Percentiles rank a stretch among this genome's conserved stretches.
Conservation (phyloP, 1,140 invertebrate species). For the Cydia splendana region DNA sequence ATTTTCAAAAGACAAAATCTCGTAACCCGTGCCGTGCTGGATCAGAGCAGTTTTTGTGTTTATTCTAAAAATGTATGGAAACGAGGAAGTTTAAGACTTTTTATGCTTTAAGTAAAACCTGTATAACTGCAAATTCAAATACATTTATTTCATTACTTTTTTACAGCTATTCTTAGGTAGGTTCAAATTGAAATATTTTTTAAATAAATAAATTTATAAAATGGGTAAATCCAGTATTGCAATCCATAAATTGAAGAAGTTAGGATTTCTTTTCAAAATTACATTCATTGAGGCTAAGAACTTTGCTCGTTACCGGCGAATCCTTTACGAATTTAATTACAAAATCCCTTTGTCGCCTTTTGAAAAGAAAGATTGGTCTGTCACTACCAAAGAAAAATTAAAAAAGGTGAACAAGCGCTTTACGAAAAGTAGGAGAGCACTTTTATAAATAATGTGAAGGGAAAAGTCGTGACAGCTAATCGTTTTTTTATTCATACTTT, state of each 20-base stretch:
- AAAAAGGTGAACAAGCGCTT: conserved; percentile 31
- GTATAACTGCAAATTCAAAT: too few relatives aligned
- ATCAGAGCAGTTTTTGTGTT: background rate
- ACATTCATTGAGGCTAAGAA: conserved; percentile 74
- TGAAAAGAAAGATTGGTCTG: conserved; percentile 69
- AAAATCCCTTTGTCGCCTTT: conserved; percentile 68
- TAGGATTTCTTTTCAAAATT: conserved; percentile 47
- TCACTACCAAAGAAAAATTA: conserved; percentile 53
- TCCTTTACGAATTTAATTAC: conserved; percentile 71
- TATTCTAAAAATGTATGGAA: background rate
- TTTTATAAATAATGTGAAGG: conserved; percentile 24
- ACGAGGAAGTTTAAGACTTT: too few relatives aligned
- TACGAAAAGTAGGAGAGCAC: background rate
- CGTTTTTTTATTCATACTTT: background rate
- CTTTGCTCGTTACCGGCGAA: conserved; percentile 74
- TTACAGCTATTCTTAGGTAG: too few relatives aligned
- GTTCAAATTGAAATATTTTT: too few relatives aligned
- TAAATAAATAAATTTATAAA: background rate
- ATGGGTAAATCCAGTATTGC: background rate
- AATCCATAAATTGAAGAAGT: conserved; percentile 19
- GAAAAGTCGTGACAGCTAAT: background rate
- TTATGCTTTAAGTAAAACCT: too few relatives aligned
- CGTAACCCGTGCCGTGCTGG: background rate
- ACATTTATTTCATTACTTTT: too few relatives aligned
- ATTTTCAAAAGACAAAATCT: background rate